Percentiles rank a stretch among this genome's conserved stretches.
These are phyloP conservation scores for Peromyscus leucopus DNA, from an alignment of 2,113 vertebrate genomes.

Conservation along the genomic window DNA sequence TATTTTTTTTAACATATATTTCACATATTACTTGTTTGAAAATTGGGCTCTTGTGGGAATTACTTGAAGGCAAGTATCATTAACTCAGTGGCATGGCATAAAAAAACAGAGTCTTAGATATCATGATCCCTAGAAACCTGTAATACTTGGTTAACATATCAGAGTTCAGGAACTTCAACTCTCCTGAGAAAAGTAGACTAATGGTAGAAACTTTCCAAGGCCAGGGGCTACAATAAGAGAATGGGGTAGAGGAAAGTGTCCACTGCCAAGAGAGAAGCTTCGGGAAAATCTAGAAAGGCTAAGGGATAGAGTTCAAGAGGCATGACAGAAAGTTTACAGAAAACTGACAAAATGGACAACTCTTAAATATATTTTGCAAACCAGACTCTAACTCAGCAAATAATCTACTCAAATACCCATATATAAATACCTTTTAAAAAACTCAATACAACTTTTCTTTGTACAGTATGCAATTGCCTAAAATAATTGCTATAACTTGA, in stretches of 20 bases:
- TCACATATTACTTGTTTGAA: neutral
- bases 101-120: neutral
- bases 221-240: rapidly evolving
- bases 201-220: neutral
- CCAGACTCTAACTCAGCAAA: neutral
- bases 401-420: neutral
- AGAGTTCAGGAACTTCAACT: neutral
- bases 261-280: neutral
- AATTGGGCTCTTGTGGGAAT: neutral
- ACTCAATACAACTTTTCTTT: neutral
- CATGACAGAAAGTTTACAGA: neutral
- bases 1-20: neutral
- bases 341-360: neutral
- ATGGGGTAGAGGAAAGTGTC: neutral
- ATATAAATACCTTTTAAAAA: neutral
- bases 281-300: neutral
- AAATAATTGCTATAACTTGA: neutral
- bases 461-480: neutral
- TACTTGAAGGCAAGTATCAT: neutral
- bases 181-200: neutral
- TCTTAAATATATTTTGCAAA: neutral
- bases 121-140: neutral
- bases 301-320: neutral
- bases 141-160: neutral
- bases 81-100: neutral